Conservation (phyloP, 2,113 vertebrate genomes). For the Phylloscopus whistleri region DNA sequence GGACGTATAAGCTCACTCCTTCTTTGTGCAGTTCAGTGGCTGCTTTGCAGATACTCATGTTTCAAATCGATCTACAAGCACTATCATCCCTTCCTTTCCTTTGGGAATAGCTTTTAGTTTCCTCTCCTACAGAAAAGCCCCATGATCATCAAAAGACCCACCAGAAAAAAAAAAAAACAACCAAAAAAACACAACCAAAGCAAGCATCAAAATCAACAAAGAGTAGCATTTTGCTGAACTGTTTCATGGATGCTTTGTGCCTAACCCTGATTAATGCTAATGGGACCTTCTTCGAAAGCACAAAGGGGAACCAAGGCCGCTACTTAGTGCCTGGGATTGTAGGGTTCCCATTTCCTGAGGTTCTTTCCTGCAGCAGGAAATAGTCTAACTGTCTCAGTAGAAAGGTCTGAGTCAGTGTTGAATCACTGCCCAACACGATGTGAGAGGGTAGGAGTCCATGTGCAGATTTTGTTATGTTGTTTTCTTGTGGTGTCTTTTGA, state of each 20-base stretch:
- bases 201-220: neutral
- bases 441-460: accelerated
- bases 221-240: neutral
- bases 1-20: accelerated
- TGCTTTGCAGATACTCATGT: neutral
- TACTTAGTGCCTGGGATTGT: neutral
- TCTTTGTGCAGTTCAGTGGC: neutral
- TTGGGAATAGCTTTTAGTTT: neutral
- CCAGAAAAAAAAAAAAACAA: neutral
- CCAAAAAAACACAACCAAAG: no score
- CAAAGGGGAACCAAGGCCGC: neutral
- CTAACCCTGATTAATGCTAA: neutral
- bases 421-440: neutral
- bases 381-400: neutral
- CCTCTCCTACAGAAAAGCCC: neutral
- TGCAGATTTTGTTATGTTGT: neutral
- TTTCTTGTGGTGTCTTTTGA: neutral
- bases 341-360: neutral
- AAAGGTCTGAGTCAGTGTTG: neutral
- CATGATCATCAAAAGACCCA: neutral
- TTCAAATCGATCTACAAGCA: neutral
- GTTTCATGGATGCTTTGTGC: neutral
- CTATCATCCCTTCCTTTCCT: neutral
- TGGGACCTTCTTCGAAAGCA: neutral
- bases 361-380: slow-evolving; percentile 3